Percentiles rank a stretch among this genome's conserved stretches.
Conservation (phyloP, 2,888 invertebrate species). For the Ectemnius lituratus region DNA sequence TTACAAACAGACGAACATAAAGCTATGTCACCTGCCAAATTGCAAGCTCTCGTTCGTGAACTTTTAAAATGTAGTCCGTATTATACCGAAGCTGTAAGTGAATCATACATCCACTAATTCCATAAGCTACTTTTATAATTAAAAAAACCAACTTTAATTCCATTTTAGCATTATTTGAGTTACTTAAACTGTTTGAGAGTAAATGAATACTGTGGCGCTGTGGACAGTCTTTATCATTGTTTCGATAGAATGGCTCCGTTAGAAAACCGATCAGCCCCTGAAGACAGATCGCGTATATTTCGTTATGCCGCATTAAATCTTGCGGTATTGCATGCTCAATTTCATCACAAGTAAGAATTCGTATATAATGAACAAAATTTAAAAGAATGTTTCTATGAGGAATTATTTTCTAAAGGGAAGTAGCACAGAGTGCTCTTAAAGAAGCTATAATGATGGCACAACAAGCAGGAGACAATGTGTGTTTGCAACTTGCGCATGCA, state of each 20-base stretch:
- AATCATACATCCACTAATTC: too few relatives aligned
- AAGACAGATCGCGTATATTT: conserved; percentile 83
- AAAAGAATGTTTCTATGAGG: conserved; percentile 17
- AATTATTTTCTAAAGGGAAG: conserved; percentile 80
- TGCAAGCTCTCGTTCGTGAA: conserved; percentile 87
- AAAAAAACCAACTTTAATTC: not conserved
- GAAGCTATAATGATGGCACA: conserved; percentile 94
- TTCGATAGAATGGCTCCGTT: conserved; percentile 83
- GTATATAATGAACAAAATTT: conserved; percentile 49
- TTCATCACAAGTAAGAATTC: conserved; percentile 85
- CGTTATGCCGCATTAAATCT: conserved; percentile 95
- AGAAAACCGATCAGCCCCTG: conserved; percentile 77
- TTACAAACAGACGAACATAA: conserved; percentile 89
- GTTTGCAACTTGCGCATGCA: conserved; percentile 90
- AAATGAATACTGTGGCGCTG: conserved; percentile 91
- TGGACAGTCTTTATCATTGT: conserved; percentile 89
- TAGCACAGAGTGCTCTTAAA: conserved; percentile 89
- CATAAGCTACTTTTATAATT: too few relatives aligned
- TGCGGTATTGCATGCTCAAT: conserved; percentile 92
- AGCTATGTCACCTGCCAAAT: conserved; percentile 86
- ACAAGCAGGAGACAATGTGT: conserved; percentile 91
- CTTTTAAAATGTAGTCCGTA: conserved; percentile 88
- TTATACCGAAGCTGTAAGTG: conserved; percentile 89
- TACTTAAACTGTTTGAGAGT: conserved; percentile 93
- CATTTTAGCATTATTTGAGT: conserved; percentile 89